Evolutionary conservation across 2,113 vertebrate genomes (phyloP), one percentile per base, ranked within the genome.

Genomic region (Calyptomena viridis): DNA sequence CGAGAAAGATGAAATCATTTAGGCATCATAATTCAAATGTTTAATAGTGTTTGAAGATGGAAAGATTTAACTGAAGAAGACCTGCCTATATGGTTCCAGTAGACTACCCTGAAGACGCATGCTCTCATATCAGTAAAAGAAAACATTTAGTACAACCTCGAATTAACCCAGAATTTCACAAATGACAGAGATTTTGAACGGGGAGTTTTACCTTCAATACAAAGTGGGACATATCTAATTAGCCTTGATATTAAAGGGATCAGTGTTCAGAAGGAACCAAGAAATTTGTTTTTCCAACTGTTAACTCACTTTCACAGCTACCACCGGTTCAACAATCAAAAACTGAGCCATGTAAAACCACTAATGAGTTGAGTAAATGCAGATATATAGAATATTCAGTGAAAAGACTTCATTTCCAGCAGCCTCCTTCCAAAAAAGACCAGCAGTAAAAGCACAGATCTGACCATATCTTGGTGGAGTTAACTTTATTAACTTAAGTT

Each of bases 321-420:
- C n/a, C 27, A 1, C 0, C 67, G 33, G 25, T 33, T 37, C 9
- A 77, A 5, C 14, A 72, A 5, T 47, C 15, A 86, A 67, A 83
- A 52, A 11, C 1, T 1, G 0, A 68, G 9, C 7, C 8, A 83
- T 31, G 4, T 82, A 40, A 68, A 55, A 44, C 5, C 2, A 18
- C 35, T 25, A 55, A 2, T 7, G 25, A 42, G 14, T 8, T 75
- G 21, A 62, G 19, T 17, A 89, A 89, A 81, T 17, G 6, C 4
- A 59, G 16, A 3, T 25, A 33, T 56, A 21, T 12, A 28, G 21
- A 73, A 50, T 18, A 35, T 15, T 50, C 13, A 24, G 7, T 19
- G 12, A 4, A 22, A n/a, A 72, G 4, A 15, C 22, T 83, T 20
- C 1, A 42, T 56, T 85, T 73, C 23, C 62, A 37, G 18, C 11